Conservation (phyloP, 2,888 invertebrate genomes). For the Tinea trinotella region DNA sequence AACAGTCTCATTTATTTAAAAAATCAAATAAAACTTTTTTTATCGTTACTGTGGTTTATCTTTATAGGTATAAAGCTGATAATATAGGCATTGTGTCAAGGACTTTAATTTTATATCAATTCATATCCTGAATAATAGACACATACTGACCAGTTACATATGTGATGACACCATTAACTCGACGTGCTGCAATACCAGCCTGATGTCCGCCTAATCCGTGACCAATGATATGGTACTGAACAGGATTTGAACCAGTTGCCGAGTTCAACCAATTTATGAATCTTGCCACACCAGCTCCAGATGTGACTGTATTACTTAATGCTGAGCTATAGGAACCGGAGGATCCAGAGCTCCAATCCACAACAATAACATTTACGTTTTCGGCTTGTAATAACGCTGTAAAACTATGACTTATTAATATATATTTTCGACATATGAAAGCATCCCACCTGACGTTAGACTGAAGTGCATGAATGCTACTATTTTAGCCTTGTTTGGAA, state of each 20-base stretch:
- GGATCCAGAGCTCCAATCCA: constrained; percentile 50
- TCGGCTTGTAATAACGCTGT: constrained; percentile 41
- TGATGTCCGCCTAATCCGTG: constrained; percentile 48
- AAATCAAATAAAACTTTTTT: too few relatives aligned
- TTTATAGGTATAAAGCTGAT: neutral
- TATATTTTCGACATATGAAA: too few relatives aligned
- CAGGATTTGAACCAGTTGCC: constrained; percentile 29
- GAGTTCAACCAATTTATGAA: constrained; percentile 46
- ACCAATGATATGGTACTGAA: constrained; percentile 44
- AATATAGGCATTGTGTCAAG: neutral
- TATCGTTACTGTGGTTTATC: neutral
- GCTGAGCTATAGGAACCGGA: constrained; percentile 33
- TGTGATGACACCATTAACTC: constrained; percentile 35
- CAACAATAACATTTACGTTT: constrained; percentile 47
- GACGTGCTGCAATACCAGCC: constrained; percentile 45
- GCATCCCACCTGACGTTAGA: too few relatives aligned
- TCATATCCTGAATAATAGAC: neutral
- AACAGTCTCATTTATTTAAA: too few relatives aligned
- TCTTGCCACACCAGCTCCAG: constrained; percentile 38
- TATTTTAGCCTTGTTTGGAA: too few relatives aligned
- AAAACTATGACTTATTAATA: too few relatives aligned
- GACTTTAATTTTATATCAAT: neutral
- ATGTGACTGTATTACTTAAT: constrained; percentile 37
- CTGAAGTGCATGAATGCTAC: too few relatives aligned
- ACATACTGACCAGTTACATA: constrained; percentile 43